phyloP scores from a whole-genome alignment of 2,113 vertebrate genomes.

The Cathartes aura region DNA sequence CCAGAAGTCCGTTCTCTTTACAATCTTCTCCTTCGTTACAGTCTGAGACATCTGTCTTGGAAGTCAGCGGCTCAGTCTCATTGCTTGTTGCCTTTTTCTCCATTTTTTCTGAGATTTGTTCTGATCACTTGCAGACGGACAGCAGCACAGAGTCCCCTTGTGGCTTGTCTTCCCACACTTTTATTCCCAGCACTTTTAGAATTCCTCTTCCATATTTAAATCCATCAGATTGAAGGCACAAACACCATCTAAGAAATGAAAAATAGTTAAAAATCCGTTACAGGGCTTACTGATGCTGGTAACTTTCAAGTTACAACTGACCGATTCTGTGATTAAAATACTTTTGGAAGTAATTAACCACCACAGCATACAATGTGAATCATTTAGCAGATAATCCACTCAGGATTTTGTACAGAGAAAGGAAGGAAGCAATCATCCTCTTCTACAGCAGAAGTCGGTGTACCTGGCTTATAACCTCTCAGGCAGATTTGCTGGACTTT shows the following conservation, averaged over 20 bases:
- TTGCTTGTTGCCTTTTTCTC: conserved; percentile 83
- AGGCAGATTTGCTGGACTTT: neutral
- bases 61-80: conserved; percentile 73
- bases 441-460: neutral
- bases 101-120: conserved; percentile 73
- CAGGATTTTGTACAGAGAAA: neutral
- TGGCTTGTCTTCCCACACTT: neutral
- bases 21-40: conserved; percentile 77
- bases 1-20: conserved; percentile 80
- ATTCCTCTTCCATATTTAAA: conserved; percentile 5
- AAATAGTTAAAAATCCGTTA: neutral
- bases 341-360: neutral
- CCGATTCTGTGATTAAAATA: neutral
- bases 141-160: neutral
- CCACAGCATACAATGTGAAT: neutral
- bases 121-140: conserved; percentile 38
- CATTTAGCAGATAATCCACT: neutral
- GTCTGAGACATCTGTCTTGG: conserved; percentile 57
- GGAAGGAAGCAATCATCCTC: neutral
- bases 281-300: neutral
- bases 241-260: conserved; percentile 38
- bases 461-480: neutral
- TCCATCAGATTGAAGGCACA: neutral
- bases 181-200: neutral
- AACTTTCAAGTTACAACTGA: neutral